phyloP scores from a whole-genome alignment of 2,888 invertebrate species.

The Machimus rusticus region DNA sequence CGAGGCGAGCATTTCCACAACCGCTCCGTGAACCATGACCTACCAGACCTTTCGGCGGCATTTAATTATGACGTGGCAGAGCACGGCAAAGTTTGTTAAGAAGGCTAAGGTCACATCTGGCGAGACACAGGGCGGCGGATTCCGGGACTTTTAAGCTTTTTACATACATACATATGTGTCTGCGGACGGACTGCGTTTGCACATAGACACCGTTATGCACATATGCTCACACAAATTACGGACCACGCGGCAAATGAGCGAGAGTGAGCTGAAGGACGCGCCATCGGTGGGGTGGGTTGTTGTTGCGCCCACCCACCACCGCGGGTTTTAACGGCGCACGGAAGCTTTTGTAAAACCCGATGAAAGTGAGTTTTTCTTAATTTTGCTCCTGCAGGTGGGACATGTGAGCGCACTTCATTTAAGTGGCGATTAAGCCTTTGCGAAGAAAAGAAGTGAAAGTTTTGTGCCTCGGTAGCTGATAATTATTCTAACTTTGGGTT shows the following conservation, averaged over 20 bases:
- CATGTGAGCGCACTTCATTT: slow-evolving; percentile 13
- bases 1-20: slow-evolving; percentile 4
- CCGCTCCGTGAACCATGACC: slow-evolving; percentile 47
- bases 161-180: slow-evolving; percentile 34
- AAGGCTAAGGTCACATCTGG: slow-evolving; percentile 46
- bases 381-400: slow-evolving; percentile 33
- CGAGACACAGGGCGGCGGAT: slow-evolving; percentile 9
- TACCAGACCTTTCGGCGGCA: slow-evolving; percentile 49
- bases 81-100: slow-evolving; percentile 46
- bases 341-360: slow-evolving; percentile 31
- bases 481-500: not conserved
- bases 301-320: not conserved
- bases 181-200: slow-evolving; percentile 2
- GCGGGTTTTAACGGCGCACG: slow-evolving; percentile 18
- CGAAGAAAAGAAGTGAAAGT: not conserved
- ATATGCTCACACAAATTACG: slow-evolving; percentile 27
- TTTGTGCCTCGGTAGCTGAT: no score
- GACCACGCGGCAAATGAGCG: slow-evolving; percentile 42
- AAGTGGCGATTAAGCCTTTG: not conserved
- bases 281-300: not conserved
- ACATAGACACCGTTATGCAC: slow-evolving; percentile 16
- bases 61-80: slow-evolving; percentile 50
- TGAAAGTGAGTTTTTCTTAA: slow-evolving; percentile 44
- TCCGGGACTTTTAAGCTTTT: slow-evolving; percentile 18
- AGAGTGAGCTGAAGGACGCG: slow-evolving; percentile 16